Percentiles rank a stretch among this genome's conserved stretches.
These are phyloP conservation scores for Drosophila lacteicornis DNA, from an alignment of 1,140 invertebrate genomes.

Conservation along the genomic window DNA sequence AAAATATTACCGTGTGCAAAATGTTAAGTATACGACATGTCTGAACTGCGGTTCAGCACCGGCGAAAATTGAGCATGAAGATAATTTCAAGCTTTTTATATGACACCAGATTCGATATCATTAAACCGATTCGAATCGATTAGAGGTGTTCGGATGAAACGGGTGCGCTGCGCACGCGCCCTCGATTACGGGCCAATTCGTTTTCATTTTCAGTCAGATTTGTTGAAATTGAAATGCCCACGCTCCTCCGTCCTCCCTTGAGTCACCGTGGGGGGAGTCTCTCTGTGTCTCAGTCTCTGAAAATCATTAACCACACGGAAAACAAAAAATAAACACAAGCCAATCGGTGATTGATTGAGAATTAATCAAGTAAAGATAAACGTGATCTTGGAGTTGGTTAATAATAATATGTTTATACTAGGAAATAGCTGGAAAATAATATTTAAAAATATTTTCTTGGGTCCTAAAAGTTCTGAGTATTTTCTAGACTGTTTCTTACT, in stretches of 20 bases:
- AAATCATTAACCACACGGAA: constrained; percentile 49
- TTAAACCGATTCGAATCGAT: constrained; percentile 73
- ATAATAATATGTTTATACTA: too few species aligned
- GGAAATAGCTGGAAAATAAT: too few species aligned
- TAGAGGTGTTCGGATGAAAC: constrained; percentile 48
- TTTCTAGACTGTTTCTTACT: background rate
- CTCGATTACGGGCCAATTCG: constrained; percentile 66
- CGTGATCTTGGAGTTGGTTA: too few species aligned
- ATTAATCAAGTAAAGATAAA: background rate
- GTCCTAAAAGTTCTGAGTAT: background rate
- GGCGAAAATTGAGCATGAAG: constrained; percentile 27
- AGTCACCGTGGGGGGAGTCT: constrained; percentile 31
- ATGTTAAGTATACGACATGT: constrained; percentile 49
- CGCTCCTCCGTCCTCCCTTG: constrained; percentile 53
- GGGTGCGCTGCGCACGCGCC: constrained; percentile 80
- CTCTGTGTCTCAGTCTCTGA: constrained; percentile 11
- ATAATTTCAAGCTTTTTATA: constrained; percentile 31
- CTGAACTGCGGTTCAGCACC: constrained; percentile 31
- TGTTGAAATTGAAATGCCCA: constrained; percentile 55
- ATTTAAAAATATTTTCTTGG: too few species aligned
- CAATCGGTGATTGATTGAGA: constrained; percentile 1
- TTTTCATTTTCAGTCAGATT: constrained; percentile 51
- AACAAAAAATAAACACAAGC: constrained; percentile 17
- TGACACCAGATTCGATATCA: constrained; percentile 71
- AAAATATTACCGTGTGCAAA: constrained; percentile 41